Evolutionary conservation across 2,888 invertebrate species (phyloP).

Genomic region (Leucoptera coffeella): DNA sequence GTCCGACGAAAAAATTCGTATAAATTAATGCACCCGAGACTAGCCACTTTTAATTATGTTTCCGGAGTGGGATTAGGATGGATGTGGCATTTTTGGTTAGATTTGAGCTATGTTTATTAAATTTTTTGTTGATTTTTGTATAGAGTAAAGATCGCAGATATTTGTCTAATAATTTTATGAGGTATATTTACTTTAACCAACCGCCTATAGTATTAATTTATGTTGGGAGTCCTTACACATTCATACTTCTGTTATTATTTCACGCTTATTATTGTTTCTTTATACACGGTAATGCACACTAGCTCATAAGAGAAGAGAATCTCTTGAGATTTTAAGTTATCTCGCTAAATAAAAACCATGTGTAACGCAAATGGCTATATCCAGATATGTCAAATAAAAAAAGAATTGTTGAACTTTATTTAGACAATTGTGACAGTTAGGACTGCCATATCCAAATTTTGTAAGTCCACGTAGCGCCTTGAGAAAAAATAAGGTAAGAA

Average conservation of each 20-base stretch:
- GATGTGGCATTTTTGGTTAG: constrained; percentile 12
- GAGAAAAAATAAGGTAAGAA: constrained; percentile 8
- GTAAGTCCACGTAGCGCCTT: constrained; percentile 5
- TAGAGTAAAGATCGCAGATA: constrained; percentile 4
- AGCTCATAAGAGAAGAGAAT: no score
- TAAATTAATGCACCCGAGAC: constrained; percentile 45
- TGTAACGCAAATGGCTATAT: no score
- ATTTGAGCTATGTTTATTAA: no score
- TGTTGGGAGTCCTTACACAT: no score
- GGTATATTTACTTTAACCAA: neutral
- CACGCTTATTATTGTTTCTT: no score
- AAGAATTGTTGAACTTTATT: no score
- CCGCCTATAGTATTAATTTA: neutral
- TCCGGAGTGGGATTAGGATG: constrained; percentile 9
- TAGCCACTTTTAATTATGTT: constrained; percentile 40
- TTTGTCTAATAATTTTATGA: neutral
- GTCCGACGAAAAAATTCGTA: constrained; percentile 22
- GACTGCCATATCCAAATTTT: constrained; percentile 8
- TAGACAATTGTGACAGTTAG: no score
- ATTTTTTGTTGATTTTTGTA: constrained; percentile 3
- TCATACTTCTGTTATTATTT: no score
- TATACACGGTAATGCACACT: no score
- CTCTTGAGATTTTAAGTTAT: no score
- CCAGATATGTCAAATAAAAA: no score
- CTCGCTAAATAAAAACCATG: no score